Evolutionary conservation across 2,113 vertebrate genomes (phyloP), one percentile per base, ranked within the genome.

Genomic region (Leucopternis melanops): DNA sequence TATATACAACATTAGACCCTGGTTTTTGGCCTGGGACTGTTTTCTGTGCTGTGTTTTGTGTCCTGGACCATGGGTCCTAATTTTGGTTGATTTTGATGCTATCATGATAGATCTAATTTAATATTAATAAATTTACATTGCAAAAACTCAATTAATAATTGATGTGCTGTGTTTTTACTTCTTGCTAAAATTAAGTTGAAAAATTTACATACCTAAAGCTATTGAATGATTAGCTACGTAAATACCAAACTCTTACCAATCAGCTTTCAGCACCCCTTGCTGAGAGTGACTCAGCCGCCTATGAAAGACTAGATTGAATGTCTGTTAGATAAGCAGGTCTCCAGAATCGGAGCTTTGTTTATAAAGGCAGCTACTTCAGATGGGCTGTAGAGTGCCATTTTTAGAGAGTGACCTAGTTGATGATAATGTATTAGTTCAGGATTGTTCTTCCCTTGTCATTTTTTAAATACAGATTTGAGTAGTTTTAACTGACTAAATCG

Each of bases 101-200:
- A 11, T 61, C 23, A 25, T 42, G 44, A 44, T 61, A 50, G 29
- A 65, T 65, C 65, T 67, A 44, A 77, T 83, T 84, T 63, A 73
- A 42, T 70, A 45, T 52, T 50, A 59, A 71, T 91, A 82, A 25
- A 69, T 92, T 77, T 42, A 69, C 29, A 66, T 50, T 67, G 38
- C 42, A 74, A 81, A 50, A 50, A 29, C 42, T 73, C 83, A 31
- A 81, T 83, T 90, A 20, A 86, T 73, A 77, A 88, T 52, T 71
- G 18, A 80, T 88, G 42, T 47, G 17, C 83, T 95, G 21, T 73
- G 13, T 47, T 90, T 90, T 74, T 58, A 85, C 90, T 97, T 95
- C 55, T 87, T 73, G 42, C 66, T 82, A 81, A 96, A 97, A 95
- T 92, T 38, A 92, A 77, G 36, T 92, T 44, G 67, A 92, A 96